Base-by-base conservation (phyloP, 53 echinoderm and acorn worm genomes). In the Holothuria leucospilota region DNA sequence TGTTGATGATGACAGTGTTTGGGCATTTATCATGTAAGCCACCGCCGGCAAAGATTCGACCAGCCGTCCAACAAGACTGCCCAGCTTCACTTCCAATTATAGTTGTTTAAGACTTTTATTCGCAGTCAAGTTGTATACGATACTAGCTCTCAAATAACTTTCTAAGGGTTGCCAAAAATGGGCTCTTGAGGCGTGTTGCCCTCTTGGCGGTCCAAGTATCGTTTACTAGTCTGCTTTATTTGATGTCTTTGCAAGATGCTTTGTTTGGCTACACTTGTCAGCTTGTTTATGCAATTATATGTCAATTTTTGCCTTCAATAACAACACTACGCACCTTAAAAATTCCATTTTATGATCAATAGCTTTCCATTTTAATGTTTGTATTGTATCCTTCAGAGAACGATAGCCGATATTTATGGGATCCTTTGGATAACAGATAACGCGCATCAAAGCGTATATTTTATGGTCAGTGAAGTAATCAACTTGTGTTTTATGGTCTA, bases 201-300 rank as follows among this genome's bases (percentile, higher is more conserved):
- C 56, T 18, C 56, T 56, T 56, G 56, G 56, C 56, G 56, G 56
- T 18, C 56, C 18, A 16, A 15, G 56, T 18, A 16, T 56, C 56
- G 15, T 56, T 18, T 56, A 16, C 5, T 16, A 16, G 56, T 56
- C 56, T 15, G 15, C 16, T 56, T 56, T 56, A 46, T 46, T 46
- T 46, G 56, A 1, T 56, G 56, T 16, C 15, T 56, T 0, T 56
- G 52, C 46, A 38, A 51, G 27, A 30, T 51, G 25, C 74, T 74
- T 74, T 74, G 74, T 74, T 74, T 74, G 74, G 74, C 74, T 26
- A 74, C 74, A 74, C 49, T n/a, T 74, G 74, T 74, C 74, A 74
- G 74, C n/a, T 26, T 74, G 74, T 74, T 74, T 74, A 74, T 52
- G 46, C 74, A 74, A 74, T 74, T 74, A 74, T 74, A 74, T 51